Conservation (phyloP, 2,888 invertebrate genomes). For the Ormyrus rosae region DNA sequence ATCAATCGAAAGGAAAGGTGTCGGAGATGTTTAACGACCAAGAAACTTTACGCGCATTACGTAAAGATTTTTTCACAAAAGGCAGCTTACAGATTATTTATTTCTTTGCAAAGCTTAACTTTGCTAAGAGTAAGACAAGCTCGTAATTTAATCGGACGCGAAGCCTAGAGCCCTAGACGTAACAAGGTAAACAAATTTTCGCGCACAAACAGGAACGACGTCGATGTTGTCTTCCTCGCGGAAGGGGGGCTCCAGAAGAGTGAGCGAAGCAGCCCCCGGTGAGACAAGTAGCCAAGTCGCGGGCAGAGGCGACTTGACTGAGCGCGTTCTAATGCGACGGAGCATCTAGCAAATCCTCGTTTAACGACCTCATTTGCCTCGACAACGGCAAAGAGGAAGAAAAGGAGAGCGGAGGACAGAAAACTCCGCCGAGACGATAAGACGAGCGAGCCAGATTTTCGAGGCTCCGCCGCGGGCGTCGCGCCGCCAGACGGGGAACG, state of each 20-base stretch:
- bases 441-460: conserved; percentile 10
- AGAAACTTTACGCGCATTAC: too few relatives aligned
- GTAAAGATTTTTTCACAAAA: too few relatives aligned
- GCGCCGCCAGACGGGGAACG: neutral
- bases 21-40: neutral
- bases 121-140: too few relatives aligned
- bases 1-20: conserved; percentile 33
- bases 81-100: too few relatives aligned
- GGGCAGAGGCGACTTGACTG: too few relatives aligned
- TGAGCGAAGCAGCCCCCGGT: conserved; percentile 8
- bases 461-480: conserved; percentile 37
- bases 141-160: too few relatives aligned
- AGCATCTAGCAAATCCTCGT: conserved; percentile 64
- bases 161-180: too few relatives aligned
- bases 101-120: too few relatives aligned
- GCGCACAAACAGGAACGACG: conserved; percentile 38
- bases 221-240: conserved; percentile 9
- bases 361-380: conserved; percentile 68
- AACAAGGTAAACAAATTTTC: conserved; percentile 35
- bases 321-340: conserved; percentile 58
- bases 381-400: conserved; percentile 61
- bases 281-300: too few relatives aligned
- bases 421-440: neutral
- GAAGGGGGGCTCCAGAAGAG: conserved; percentile 6
- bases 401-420: conserved; percentile 49